phyloP scores from a whole-genome alignment of 2,888 invertebrate species.

The Nemurella pictetii region DNA sequence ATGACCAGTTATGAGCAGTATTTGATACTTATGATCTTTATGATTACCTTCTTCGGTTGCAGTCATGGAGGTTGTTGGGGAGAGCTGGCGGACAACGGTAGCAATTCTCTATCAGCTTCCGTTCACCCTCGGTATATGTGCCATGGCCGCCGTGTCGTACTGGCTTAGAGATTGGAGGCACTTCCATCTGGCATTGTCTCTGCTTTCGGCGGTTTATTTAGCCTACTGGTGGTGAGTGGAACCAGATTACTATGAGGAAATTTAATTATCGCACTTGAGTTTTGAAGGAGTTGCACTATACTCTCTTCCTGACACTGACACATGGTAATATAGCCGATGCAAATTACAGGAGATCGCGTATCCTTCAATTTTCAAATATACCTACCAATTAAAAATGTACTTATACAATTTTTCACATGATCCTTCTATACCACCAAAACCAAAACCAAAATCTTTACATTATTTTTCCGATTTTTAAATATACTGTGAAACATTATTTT shows the following conservation, averaged over 20 bases:
- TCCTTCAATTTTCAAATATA: too few relatives aligned
- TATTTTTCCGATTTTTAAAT: too few relatives aligned
- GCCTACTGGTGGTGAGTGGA: slow-evolving; percentile 56
- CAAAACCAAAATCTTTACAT: too few relatives aligned
- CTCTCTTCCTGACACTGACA: too few relatives aligned
- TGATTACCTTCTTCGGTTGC: slow-evolving; percentile 34
- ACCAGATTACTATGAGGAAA: not conserved
- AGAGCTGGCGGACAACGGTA: slow-evolving; percentile 62
- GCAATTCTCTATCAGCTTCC: slow-evolving; percentile 67
- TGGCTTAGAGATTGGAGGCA: slow-evolving; percentile 64
- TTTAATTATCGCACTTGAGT: too few relatives aligned
- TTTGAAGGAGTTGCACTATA: too few relatives aligned
- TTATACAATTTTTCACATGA: too few relatives aligned
- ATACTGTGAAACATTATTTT: too few relatives aligned
- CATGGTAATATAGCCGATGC: too few relatives aligned
- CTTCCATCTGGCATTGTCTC: slow-evolving; percentile 60
- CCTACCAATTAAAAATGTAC: too few relatives aligned
- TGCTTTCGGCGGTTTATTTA: slow-evolving; percentile 57
- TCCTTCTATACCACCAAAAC: too few relatives aligned
- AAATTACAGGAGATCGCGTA: too few relatives aligned
- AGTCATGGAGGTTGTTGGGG: slow-evolving; percentile 56
- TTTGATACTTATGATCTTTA: not conserved
- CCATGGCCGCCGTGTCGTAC: slow-evolving; percentile 62
- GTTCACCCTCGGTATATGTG: slow-evolving; percentile 62
- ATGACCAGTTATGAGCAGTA: not conserved